Evolutionary conservation across 2,888 invertebrate species (phyloP).

Genomic region (Phoronis australis): DNA sequence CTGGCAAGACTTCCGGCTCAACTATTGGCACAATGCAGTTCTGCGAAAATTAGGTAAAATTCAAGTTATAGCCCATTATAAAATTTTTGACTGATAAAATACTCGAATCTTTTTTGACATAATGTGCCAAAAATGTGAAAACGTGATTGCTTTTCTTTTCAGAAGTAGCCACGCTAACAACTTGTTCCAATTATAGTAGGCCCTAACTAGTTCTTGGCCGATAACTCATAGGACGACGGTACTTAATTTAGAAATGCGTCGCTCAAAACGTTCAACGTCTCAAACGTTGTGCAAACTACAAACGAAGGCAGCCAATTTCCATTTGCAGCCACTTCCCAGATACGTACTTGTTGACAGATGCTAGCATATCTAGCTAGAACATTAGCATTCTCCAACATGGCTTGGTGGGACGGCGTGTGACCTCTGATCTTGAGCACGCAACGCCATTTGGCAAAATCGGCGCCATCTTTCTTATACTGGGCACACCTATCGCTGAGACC

Average conservation of each 20-base stretch:
- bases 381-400: slow-evolving; percentile 90
- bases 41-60: slow-evolving; percentile 19
- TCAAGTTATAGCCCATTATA: background rate
- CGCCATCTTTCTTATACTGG: slow-evolving; percentile 92
- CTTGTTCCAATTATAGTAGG: too few species aligned
- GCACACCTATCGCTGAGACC: slow-evolving; percentile 86
- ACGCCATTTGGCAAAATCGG: slow-evolving; percentile 96
- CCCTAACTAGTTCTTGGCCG: too few species aligned
- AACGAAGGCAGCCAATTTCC: background rate
- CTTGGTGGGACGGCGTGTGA: slow-evolving; percentile 83
- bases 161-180: too few species aligned
- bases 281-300: background rate
- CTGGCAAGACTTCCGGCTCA: slow-evolving; percentile 93
- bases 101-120: background rate
- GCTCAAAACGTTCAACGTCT: too few species aligned
- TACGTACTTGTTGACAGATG: slow-evolving; percentile 61
- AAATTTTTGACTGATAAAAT: background rate
- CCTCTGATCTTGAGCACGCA: slow-evolving; percentile 90
- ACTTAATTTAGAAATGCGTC: too few species aligned
- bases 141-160: too few species aligned
- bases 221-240: background rate
- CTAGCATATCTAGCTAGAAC: slow-evolving; percentile 88
- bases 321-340: background rate
- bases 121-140: background rate
- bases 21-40: slow-evolving; percentile 97